Conservation (phyloP, 2,888 invertebrate genomes). For the Drosophila atripex region DNA sequence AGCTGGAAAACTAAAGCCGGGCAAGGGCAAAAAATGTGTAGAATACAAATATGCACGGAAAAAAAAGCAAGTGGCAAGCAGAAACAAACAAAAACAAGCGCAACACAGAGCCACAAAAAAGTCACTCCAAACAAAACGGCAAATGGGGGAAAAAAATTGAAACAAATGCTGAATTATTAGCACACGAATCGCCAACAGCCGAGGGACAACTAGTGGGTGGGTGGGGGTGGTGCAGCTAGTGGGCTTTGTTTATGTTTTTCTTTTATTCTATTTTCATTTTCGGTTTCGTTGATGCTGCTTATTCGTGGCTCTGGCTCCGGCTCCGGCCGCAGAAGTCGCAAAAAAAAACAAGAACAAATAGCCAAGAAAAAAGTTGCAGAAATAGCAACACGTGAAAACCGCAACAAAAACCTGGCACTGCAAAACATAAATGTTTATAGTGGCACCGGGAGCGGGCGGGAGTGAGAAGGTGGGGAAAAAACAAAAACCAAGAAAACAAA, state of each 20-base stretch:
- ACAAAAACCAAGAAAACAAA: constrained; percentile 57
- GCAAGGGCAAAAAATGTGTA: constrained; percentile 52
- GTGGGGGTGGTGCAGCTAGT: constrained; percentile 12
- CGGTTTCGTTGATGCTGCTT: constrained; percentile 53
- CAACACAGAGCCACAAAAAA: constrained; percentile 26
- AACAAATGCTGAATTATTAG: constrained; percentile 76
- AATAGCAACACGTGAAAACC: constrained; percentile 74
- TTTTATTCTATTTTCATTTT: constrained; percentile 37
- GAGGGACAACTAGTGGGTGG: constrained; percentile 25
- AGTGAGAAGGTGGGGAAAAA: constrained; percentile 33
- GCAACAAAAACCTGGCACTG: constrained; percentile 51
- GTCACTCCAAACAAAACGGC: constrained; percentile 11
- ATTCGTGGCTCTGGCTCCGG: constrained; percentile 46
- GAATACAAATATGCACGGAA: constrained; percentile 34
- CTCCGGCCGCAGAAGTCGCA: constrained; percentile 44
- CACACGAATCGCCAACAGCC: constrained; percentile 54
- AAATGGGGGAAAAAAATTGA: constrained; percentile 35
- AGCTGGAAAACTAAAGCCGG: constrained; percentile 60
- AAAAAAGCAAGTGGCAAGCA: constrained; percentile 23
- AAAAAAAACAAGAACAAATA: constrained; percentile 45
- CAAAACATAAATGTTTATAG: constrained; percentile 13
- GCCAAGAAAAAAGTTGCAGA: constrained; percentile 48
- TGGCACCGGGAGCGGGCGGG: not conserved
- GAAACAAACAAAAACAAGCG: constrained; percentile 21
- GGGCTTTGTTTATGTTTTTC: constrained; percentile 30